phyloP scores from a whole-genome alignment of 1,140 invertebrate genomes.

The Eufriesea mexicana region DNA sequence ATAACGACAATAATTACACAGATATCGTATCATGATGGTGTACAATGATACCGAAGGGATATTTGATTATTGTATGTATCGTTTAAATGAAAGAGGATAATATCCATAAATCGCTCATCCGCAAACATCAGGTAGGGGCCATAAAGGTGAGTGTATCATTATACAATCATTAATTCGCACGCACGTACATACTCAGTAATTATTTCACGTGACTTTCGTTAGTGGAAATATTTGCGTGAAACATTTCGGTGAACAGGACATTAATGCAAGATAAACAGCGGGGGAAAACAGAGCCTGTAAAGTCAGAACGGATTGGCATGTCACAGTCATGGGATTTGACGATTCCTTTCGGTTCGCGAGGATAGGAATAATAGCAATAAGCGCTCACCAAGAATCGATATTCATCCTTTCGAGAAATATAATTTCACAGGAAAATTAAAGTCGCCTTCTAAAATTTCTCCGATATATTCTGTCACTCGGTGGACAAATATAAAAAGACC shows the following conservation, averaged over 20 bases:
- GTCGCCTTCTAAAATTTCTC: no score
- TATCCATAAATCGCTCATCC: slow-evolving; percentile 57
- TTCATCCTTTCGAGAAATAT: no score
- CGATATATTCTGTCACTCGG: no score
- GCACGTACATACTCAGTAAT: slow-evolving; percentile 30
- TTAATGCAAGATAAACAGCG: slow-evolving; percentile 41
- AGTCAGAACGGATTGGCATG: background rate
- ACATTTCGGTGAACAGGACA: slow-evolving; percentile 13
- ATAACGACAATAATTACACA: slow-evolving; percentile 39
- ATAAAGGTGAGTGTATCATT: slow-evolving; percentile 53
- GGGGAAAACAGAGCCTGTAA: background rate
- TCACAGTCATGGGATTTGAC: background rate
- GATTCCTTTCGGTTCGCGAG: background rate
- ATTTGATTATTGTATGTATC: slow-evolving; percentile 61
- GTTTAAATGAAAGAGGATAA: slow-evolving; percentile 62
- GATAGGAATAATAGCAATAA: background rate
- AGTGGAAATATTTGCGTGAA: slow-evolving; percentile 43
- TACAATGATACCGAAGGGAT: slow-evolving; percentile 50
- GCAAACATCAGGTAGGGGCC: slow-evolving; percentile 49
- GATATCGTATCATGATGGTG: slow-evolving; percentile 35
- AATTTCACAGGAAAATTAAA: no score
- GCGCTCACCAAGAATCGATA: no score
- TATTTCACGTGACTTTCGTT: slow-evolving; percentile 52
- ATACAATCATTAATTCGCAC: slow-evolving; percentile 40
- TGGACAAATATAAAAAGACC: no score